These are phyloP conservation scores for Halocynthia aurantium DNA, from an alignment of 23 tunicate species.

Conservation along the genomic window DNA sequence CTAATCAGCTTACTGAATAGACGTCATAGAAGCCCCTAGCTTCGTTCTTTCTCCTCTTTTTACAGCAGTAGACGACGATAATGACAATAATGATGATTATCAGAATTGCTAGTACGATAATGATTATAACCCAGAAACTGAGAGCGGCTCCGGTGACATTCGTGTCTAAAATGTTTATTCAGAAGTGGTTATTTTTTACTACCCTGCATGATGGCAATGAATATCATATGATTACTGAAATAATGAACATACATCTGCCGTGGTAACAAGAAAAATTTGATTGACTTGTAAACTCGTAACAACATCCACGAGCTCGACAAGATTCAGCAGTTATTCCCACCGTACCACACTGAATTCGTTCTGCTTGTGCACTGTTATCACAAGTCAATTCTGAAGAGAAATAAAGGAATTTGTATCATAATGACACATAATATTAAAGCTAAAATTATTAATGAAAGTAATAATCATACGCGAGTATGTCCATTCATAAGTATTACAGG, in stretches of 20 bases:
- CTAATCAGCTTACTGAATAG: conserved; percentile 6
- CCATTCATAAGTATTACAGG: conserved; percentile 12
- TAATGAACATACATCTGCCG: conserved; percentile 4
- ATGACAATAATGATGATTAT: conserved; percentile 6
- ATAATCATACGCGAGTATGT: not conserved
- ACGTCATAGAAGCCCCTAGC: conserved; percentile 16
- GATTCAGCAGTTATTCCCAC: not conserved
- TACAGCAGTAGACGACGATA: not conserved
- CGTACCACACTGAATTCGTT: conserved; percentile 9
- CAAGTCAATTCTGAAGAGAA: conserved; percentile 2
- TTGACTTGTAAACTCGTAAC: conserved; percentile 2
- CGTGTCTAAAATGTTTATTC: not conserved
- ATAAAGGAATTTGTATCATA: not conserved
- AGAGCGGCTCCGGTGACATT: conserved; percentile 1
- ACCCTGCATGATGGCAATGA: too few relatives aligned
- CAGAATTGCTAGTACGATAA: conserved; percentile 5
- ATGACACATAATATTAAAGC: not conserved
- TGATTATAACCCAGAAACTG: not conserved
- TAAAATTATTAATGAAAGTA: not conserved
- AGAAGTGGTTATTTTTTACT: too few relatives aligned
- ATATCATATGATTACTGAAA: not conserved
- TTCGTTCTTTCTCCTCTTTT: conserved; percentile 1
- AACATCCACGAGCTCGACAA: conserved; percentile 3
- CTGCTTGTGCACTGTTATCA: conserved; percentile 1
- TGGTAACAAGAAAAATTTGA: not conserved